phyloP scores from a whole-genome alignment of 2,888 invertebrate genomes.

The Ernsta delagoae region DNA sequence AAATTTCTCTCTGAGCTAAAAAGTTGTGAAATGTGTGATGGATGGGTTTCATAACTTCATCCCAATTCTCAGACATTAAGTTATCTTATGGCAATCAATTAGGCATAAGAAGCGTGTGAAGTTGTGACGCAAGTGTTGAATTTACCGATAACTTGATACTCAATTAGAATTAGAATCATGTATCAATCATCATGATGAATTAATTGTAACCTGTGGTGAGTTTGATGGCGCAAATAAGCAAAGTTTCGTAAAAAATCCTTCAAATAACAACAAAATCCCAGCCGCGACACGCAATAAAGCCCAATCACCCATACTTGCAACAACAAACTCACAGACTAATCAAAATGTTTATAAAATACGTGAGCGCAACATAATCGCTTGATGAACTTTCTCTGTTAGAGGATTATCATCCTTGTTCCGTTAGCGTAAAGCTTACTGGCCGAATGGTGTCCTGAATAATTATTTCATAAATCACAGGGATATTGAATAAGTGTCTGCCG shows the following conservation, averaged over 20 bases:
- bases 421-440: conserved; percentile 30
- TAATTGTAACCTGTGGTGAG: no score
- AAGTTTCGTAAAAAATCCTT: background rate
- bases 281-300: background rate
- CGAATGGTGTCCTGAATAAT: conserved; percentile 43
- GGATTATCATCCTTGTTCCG: conserved; percentile 16
- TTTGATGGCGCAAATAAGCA: background rate
- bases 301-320: conserved; percentile 9
- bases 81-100: background rate
- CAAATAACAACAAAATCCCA: conserved; percentile 10
- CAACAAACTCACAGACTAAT: conserved; percentile 18
- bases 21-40: background rate
- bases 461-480: conserved; percentile 47
- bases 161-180: no score
- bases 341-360: conserved; percentile 26
- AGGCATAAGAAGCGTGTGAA: no score
- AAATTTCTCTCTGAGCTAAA: background rate
- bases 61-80: background rate
- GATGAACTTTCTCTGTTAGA: conserved; percentile 19
- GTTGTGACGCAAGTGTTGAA: no score
- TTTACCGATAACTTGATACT: no score
- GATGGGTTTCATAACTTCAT: background rate
- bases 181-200: no score
- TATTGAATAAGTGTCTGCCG: conserved; percentile 49
- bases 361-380: conserved; percentile 24